A percentile compares a stretch with the other conserved stretches of the same genome.
These are phyloP conservation scores for Clistopyga incitator DNA, from an alignment of 2,888 invertebrate species.

Conservation along the genomic window DNA sequence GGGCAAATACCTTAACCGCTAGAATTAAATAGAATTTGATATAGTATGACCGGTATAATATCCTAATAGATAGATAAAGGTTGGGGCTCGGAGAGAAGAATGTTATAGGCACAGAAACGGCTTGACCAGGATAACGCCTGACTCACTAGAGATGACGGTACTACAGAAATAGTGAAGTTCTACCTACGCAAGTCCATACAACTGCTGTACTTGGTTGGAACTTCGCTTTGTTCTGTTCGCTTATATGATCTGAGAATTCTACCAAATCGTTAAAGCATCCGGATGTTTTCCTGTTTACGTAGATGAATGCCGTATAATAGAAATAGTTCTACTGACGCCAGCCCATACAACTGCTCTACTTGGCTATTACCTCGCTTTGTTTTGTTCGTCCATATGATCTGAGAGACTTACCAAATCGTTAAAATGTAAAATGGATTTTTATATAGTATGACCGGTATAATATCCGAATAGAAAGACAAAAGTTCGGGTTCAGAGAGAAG, in stretches of 20 bases:
- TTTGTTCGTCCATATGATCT: too few relatives aligned
- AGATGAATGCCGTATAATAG: conserved; percentile 12
- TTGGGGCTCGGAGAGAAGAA: neutral
- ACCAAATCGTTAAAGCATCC: neutral
- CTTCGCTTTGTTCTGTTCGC: too few relatives aligned
- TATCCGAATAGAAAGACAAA: conserved; percentile 1
- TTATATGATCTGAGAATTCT: neutral
- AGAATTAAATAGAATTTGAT: neutral
- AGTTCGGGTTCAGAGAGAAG: neutral
- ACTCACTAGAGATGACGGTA: conserved; percentile 35
- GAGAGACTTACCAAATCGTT: neutral
- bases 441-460: neutral
- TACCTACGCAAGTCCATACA: too few relatives aligned
- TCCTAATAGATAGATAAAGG: neutral
- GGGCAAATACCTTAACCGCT: neutral
- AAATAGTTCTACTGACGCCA: conserved; percentile 52
- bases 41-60: neutral
- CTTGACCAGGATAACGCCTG: conserved; percentile 30
- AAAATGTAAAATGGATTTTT: too few relatives aligned
- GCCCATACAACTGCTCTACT: too few relatives aligned
- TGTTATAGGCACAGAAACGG: neutral
- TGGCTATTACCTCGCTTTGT: too few relatives aligned
- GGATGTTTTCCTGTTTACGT: neutral
- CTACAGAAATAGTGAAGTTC: conserved; percentile 52
- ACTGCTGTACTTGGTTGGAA: too few relatives aligned